Conservation (phyloP, 2,113 vertebrate species). For the Sclerurus mexicanus region DNA sequence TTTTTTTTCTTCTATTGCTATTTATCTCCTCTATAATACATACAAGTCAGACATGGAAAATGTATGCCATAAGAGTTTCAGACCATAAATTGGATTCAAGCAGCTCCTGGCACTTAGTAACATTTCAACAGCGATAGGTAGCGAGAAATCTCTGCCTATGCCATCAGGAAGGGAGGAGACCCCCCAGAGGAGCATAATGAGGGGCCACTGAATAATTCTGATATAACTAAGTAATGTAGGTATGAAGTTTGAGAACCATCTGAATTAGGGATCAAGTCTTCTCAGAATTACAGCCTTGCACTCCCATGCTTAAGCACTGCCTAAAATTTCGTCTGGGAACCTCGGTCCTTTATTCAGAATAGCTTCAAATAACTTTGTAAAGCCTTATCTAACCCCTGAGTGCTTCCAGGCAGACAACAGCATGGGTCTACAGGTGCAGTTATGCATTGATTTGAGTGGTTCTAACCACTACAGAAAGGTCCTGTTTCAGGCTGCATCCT, state of each 20-base stretch:
- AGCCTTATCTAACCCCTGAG: not conserved
- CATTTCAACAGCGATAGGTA: not conserved
- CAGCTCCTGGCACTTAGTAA: not conserved
- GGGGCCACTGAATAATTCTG: not conserved
- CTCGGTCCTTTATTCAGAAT: not conserved
- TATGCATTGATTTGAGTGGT: not conserved
- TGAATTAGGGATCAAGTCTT: not conserved
- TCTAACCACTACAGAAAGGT: not conserved
- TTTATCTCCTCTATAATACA: not conserved
- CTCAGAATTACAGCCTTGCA: not conserved
- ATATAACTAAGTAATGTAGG: not conserved
- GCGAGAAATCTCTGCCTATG: not conserved
- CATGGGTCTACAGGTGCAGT: not conserved
- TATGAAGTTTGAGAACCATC: not conserved
- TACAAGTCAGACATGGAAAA: not conserved
- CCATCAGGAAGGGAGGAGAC: not conserved
- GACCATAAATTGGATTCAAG: not conserved
- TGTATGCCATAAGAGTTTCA: not conserved
- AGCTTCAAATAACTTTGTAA: not conserved
- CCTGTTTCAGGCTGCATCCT: not conserved
- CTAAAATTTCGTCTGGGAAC: not conserved
- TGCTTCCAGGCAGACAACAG: not conserved
- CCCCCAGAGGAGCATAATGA: not conserved
- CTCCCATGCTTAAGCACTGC: not conserved
- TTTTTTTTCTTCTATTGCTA: not conserved